Evolutionary conservation across 2,113 vertebrate genomes (phyloP).

Genomic region (Vicugna pacos): DNA sequence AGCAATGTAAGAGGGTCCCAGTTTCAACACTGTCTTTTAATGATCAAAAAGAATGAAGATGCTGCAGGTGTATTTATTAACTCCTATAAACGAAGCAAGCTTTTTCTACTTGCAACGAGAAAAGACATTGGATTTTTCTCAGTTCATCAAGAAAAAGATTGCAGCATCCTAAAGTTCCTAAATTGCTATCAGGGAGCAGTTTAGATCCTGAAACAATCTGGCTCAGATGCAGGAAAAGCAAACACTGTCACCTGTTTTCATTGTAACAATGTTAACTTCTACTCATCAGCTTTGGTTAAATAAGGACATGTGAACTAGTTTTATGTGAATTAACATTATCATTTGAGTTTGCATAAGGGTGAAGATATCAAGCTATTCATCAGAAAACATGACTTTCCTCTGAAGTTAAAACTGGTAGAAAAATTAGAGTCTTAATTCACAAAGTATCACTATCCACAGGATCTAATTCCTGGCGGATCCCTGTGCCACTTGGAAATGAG

Average conservation of each 20-base stretch:
- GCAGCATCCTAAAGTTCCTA: neutral
- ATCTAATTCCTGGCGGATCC: neutral
- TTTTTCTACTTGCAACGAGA: conserved; percentile 23
- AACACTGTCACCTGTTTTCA: conserved; percentile 51
- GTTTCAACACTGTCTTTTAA: conserved; percentile 14
- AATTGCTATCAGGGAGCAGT: conserved; percentile 13
- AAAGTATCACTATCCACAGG: neutral
- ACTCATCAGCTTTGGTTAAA: conserved; percentile 55
- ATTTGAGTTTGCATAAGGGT: neutral
- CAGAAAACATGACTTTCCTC: neutral
- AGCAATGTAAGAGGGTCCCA: neutral
- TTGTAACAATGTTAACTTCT: conserved; percentile 55
- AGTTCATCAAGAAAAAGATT: conserved; percentile 56
- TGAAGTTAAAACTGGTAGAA: conserved; percentile 43
- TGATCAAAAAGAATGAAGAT: neutral
- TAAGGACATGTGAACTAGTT: conserved; percentile 13
- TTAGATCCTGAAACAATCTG: conserved; percentile 38
- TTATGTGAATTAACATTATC: conserved; percentile 20
- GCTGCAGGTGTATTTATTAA: conserved; percentile 65
- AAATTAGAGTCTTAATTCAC: neutral
- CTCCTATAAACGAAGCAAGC: conserved; percentile 24
- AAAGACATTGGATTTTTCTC: conserved; percentile 36
- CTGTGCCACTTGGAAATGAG: conserved; percentile 46
- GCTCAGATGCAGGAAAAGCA: neutral
- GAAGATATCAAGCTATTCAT: conserved; percentile 22